phyloP scores from a whole-genome alignment of 1,140 invertebrate genomes.

The Acromyrmex heyeri region DNA sequence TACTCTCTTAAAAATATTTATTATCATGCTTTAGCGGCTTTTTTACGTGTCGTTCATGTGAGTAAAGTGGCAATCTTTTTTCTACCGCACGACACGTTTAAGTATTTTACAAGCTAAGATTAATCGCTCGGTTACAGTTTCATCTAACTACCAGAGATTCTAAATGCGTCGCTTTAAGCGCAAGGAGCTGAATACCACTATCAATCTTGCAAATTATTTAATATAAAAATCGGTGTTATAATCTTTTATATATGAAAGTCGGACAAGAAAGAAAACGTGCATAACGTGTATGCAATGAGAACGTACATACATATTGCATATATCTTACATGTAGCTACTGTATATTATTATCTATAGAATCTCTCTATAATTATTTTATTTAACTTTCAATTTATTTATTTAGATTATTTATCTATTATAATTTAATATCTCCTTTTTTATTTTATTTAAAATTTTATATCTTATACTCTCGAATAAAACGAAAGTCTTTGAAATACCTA shows the following conservation, averaged over 20 bases:
- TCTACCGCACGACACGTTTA: background rate
- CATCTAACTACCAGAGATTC: background rate
- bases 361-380: background rate
- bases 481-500: background rate
- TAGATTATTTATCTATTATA: background rate
- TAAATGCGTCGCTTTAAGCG: conserved; percentile 21
- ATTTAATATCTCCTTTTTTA: background rate
- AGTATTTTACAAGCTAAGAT: conserved; percentile 37
- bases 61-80: conserved; percentile 3
- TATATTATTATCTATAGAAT: background rate
- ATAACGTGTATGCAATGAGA: background rate
- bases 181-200: conserved; percentile 24
- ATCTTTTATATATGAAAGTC: background rate
- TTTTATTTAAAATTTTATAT: background rate
- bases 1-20: conserved; percentile 38
- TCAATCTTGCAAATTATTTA: conserved; percentile 17
- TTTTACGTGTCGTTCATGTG: conserved; percentile 28
- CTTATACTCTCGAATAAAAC: background rate
- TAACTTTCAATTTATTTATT: conserved; percentile 7
- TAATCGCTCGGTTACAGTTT: conserved; percentile 17
- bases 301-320: too few relatives aligned
- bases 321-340: background rate
- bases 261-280: background rate
- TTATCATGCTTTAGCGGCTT: conserved; percentile 29
- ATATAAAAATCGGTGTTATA: background rate